These are phyloP conservation scores for Reinhardtius hippoglossoides DNA, from an alignment of 2,113 vertebrate genomes.

Conservation along the genomic window DNA sequence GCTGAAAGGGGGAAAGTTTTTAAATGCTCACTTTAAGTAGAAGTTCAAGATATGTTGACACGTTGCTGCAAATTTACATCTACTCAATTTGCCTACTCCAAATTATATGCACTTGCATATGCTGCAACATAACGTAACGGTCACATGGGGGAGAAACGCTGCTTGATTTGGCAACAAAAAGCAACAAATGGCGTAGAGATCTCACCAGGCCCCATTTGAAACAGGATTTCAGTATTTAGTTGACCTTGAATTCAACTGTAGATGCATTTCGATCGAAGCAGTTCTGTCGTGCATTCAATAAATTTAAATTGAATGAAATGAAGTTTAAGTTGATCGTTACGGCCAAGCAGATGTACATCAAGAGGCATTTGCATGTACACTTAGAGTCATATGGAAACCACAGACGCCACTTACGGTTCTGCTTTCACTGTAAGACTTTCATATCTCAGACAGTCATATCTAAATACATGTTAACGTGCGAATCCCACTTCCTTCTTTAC, in stretches of 20 bases:
- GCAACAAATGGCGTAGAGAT: too few relatives aligned
- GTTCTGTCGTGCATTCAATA: too few relatives aligned
- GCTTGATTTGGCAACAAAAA: too few relatives aligned
- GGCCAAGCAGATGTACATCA: too few relatives aligned
- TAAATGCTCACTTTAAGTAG: neutral
- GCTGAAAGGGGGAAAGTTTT: neutral
- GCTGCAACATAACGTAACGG: too few relatives aligned
- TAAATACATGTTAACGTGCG: neutral
- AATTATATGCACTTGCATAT: neutral
- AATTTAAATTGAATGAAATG: too few relatives aligned
- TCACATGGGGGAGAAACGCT: too few relatives aligned
- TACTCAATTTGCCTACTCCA: neutral
- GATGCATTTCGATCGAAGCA: too few relatives aligned
- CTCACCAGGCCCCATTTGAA: too few relatives aligned
- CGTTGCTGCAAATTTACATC: neutral
- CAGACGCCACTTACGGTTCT: neutral
- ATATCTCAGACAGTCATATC: neutral
- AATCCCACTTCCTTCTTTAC: slow-evolving; percentile 36
- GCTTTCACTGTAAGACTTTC: neutral
- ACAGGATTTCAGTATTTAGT: too few relatives aligned
- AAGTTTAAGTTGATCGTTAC: too few relatives aligned
- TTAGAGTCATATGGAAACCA: neutral
- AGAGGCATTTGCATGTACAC: neutral
- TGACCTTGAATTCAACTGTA: too few relatives aligned
- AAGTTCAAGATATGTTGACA: neutral